Percentiles rank a stretch among this genome's conserved stretches.
Evolutionary conservation across 2,797 vertebrate species (phyloP).

Genomic region (Lophura swinhoii): DNA sequence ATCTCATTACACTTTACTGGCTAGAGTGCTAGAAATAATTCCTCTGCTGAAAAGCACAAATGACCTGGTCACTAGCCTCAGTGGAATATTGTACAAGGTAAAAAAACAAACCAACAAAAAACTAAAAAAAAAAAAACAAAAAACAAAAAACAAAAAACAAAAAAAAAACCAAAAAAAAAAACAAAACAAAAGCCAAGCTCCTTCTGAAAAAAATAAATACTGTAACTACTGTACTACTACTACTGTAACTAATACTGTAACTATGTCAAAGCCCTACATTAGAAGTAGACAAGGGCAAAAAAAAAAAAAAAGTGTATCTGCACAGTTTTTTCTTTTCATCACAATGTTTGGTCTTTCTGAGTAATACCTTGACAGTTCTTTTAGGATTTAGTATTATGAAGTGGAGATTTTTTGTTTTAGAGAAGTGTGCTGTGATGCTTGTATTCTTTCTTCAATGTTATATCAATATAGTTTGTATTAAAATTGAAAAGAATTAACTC

Average conservation of each 20-base stretch:
- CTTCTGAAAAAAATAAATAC: not conserved
- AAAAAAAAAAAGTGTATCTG: fast-evolving
- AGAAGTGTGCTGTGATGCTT: not conserved
- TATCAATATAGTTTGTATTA: not conserved
- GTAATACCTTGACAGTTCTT: not conserved
- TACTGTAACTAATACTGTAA: not conserved
- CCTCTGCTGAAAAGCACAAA: constrained; percentile 85
- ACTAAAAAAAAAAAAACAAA: not conserved
- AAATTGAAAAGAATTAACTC: not conserved
- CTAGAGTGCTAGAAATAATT: constrained; percentile 85
- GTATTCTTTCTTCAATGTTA: not conserved
- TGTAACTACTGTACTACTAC: too few relatives aligned
- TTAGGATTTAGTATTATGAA: not conserved
- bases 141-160: not conserved
- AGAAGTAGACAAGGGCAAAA: not conserved
- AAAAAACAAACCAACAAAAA: not conserved
- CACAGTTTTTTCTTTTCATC: fast-evolving
- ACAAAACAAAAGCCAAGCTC: not conserved
- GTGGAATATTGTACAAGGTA: constrained; percentile 89
- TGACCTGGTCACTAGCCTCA: constrained; percentile 86
- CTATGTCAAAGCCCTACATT: not conserved
- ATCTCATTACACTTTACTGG: constrained; percentile 77
- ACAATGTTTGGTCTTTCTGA: not conserved
- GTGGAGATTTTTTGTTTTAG: not conserved
- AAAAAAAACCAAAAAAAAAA: not conserved